phyloP scores from a whole-genome alignment of 2,888 invertebrate genomes.

The Gnatocerus cornutus region DNA sequence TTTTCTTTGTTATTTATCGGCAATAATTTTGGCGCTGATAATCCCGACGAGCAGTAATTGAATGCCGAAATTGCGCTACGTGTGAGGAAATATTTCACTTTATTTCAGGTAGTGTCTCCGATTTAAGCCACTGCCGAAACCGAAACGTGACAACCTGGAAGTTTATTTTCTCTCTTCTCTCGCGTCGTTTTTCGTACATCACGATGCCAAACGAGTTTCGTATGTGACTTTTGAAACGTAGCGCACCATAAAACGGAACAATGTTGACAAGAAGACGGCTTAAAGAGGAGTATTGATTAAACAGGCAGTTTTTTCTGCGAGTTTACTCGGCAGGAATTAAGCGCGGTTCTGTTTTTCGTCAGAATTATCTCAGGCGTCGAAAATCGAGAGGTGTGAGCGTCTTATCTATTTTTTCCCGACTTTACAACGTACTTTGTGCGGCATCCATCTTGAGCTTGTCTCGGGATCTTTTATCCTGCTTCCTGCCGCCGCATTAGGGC shows the following conservation, averaged over 20 bases:
- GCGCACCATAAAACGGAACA: slow-evolving; percentile 37
- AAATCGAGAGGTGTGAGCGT: slow-evolving; percentile 11
- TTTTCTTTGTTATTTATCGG: neutral
- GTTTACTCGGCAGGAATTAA: slow-evolving; percentile 21
- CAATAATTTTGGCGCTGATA: slow-evolving; percentile 8
- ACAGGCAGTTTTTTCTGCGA: slow-evolving; percentile 18
- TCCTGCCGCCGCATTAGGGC: slow-evolving; percentile 17
- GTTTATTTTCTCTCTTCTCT: slow-evolving; percentile 43
- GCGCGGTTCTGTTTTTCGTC: slow-evolving; percentile 6
- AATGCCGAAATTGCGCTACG: slow-evolving; percentile 25
- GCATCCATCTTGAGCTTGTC: slow-evolving; percentile 21
- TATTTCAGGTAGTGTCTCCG: slow-evolving; percentile 39
- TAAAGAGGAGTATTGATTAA: slow-evolving; percentile 37
- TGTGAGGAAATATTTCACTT: slow-evolving; percentile 46
- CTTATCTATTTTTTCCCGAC: slow-evolving; percentile 14
- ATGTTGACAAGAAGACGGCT: slow-evolving; percentile 40
- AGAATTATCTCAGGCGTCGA: slow-evolving; percentile 2
- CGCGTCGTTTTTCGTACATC: slow-evolving; percentile 36
- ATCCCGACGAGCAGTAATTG: slow-evolving; percentile 30
- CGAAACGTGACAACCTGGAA: slow-evolving; percentile 48
- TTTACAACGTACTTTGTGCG: slow-evolving; percentile 11
- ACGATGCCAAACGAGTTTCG: slow-evolving; percentile 40
- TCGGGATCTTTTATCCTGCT: slow-evolving; percentile 10
- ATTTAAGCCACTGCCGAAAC: slow-evolving; percentile 49
- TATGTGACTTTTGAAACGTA: slow-evolving; percentile 42